Percentiles rank a stretch among this genome's conserved stretches.
phyloP scores from a whole-genome alignment of 2,888 invertebrate species.

The Trissolcus brochymenae region DNA sequence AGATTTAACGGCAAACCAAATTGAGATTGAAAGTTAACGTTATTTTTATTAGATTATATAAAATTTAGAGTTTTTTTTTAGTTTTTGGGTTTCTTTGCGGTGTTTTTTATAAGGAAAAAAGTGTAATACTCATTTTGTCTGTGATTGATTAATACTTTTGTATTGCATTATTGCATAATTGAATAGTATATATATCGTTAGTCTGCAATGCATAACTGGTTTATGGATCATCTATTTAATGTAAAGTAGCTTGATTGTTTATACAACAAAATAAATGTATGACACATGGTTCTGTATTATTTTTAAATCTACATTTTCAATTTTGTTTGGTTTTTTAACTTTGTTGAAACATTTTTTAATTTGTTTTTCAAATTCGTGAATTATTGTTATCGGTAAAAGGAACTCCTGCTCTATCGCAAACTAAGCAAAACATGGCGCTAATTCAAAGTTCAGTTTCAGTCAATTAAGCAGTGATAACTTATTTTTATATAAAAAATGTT shows the following conservation, averaged over 20 bases:
- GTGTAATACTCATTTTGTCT: conserved; percentile 8
- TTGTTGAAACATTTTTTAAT: background rate
- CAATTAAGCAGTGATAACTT: conserved; percentile 4
- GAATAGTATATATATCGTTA: no score
- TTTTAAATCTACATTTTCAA: no score
- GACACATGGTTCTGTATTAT: background rate
- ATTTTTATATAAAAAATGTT: background rate
- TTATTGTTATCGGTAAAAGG: conserved; percentile 11
- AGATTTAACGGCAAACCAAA: no score
- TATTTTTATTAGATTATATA: no score
- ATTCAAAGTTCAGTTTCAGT: conserved; percentile 36
- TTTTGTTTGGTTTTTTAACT: background rate
- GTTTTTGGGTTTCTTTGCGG: no score
- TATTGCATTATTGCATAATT: no score
- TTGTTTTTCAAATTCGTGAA: conserved; percentile 1
- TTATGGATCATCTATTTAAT: background rate
- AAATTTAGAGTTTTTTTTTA: no score
- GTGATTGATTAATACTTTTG: conserved; percentile 1
- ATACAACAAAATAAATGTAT: conserved; percentile 15
- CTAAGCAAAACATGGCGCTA: conserved; percentile 26
- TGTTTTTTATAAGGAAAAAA: no score
- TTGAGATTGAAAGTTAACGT: no score
- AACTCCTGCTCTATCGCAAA: conserved; percentile 14
- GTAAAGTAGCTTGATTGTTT: conserved; percentile 10
- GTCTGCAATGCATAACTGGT: background rate